Evolutionary conservation across 1,140 invertebrate genomes (phyloP), one percentile per base, ranked within the genome.

Genomic region (Drosophila paulistorum): DNA sequence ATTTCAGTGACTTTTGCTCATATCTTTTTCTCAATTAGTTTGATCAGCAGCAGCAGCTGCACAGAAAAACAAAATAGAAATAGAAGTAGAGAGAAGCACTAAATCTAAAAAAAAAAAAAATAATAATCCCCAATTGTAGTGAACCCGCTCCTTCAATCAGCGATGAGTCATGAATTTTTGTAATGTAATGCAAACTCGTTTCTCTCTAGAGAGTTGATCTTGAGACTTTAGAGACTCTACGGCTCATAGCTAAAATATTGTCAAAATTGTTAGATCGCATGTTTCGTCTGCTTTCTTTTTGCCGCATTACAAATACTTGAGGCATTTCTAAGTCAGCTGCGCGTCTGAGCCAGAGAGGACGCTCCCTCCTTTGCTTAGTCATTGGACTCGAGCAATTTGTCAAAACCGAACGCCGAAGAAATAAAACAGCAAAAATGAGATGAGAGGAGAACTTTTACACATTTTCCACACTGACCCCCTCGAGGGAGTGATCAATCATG

Each of bases 401-500:
- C 84, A 85, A 84, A 73, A 63, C 58, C 61, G 69, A 63, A 75
- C 2, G 7, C 58, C 37, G 26, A 62, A 51, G 2, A 54, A 62
- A 61, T 55, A 67, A 61, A 71, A 77, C 37, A 35, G 55, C 54
- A n/a, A 35, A 58, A 5, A 30, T 14, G n/a, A 59, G 57, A 59
- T 51, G 45, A 51, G 45, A 51, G 17, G 45, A 51, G 45, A 77
- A 74, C 71, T 74, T 77, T 58, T 77, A 77, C 74, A 74, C 71
- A 74, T 74, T 78, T 78, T 68, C 76, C 23, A 51, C 45, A 51
- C 61, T 51, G 61, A 64, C 64, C 72, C 67, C 84, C 84, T 89
- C 77, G 76, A 74, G 84, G 84, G 84, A 89, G 84, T 89, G 84
- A 89, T 89, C 84, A 89, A 89, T 89, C 84, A 89, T 89, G 42